A percentile compares a stretch with the other conserved stretches of the same genome.
Evolutionary conservation across 2,888 invertebrate species (phyloP).

Genomic region (Ecdyonurus torrentis): DNA sequence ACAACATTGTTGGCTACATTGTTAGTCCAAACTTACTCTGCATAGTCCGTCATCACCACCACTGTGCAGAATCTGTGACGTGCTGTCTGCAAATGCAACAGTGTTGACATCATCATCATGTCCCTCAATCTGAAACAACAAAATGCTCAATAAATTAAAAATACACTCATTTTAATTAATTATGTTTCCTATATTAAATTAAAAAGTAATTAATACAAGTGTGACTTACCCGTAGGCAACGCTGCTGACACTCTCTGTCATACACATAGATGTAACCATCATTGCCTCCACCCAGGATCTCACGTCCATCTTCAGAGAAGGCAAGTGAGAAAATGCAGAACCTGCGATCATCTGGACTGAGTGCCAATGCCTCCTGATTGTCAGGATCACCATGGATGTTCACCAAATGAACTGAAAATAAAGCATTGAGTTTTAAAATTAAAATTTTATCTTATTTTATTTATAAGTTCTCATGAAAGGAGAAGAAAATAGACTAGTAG

Average conservation of each 20-base stretch:
- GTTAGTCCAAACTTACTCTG: conserved; percentile 47
- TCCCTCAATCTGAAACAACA: conserved; percentile 43
- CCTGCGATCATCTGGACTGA: conserved; percentile 43
- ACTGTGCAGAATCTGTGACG: conserved; percentile 62
- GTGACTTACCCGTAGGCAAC: conserved; percentile 32
- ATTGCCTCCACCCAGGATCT: conserved; percentile 62
- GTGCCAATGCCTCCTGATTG: conserved; percentile 42
- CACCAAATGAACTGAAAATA: conserved; percentile 37
- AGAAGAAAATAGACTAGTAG: no score
- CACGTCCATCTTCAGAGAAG: conserved; percentile 56
- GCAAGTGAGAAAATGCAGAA: conserved; percentile 66
- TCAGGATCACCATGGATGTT: conserved; percentile 39
- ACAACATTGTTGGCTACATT: no score
- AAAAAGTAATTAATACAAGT: neutral
- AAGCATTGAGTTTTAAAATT: no score
- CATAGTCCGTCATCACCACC: conserved; percentile 59
- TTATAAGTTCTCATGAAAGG: no score
- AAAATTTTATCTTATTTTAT: neutral
- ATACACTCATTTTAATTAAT: no score
- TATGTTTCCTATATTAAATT: neutral
- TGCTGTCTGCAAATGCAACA: conserved; percentile 58
- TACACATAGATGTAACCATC: conserved; percentile 61
- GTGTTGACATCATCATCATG: conserved; percentile 67
- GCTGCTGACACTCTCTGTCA: conserved; percentile 37
- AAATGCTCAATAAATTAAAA: neutral